Evolutionary conservation across 2,797 vertebrate species (phyloP).

Genomic region (Menidia menidia): DNA sequence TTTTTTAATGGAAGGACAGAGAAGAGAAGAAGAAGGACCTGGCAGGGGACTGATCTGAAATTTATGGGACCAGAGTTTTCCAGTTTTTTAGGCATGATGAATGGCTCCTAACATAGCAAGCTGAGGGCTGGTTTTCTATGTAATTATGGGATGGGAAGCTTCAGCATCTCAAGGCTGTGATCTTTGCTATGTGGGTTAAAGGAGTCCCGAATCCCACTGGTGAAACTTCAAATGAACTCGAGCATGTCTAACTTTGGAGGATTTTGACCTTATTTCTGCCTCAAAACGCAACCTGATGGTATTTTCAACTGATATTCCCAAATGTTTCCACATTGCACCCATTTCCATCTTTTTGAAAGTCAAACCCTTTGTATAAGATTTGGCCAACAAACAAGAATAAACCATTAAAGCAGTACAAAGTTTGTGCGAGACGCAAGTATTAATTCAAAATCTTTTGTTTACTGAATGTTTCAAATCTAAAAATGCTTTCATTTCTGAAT

Average conservation of each 20-base stretch:
- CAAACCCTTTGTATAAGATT: not conserved
- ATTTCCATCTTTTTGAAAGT: not conserved
- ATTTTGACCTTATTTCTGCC: conserved; percentile 14
- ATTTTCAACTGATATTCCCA: not conserved
- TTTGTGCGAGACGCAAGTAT: too few relatives aligned
- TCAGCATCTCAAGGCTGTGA: conserved; percentile 42
- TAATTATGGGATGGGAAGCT: conserved; percentile 54
- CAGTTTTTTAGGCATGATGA: conserved; percentile 31
- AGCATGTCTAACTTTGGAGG: conserved; percentile 3
- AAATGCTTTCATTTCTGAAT: too few relatives aligned
- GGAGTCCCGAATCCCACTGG: conserved; percentile 15
- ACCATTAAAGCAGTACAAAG: not conserved
- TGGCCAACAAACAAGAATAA: not conserved
- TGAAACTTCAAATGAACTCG: not conserved
- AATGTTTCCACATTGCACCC: not conserved
- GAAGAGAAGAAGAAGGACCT: conserved; percentile 13
- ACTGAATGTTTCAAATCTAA: too few relatives aligned
- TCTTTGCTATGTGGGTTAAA: conserved; percentile 31
- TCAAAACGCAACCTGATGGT: not conserved
- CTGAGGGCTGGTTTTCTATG: conserved; percentile 42
- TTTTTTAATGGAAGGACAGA: conserved; percentile 39
- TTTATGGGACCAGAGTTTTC: conserved; percentile 47
- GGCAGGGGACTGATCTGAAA: conserved; percentile 40
- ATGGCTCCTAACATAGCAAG: conserved; percentile 57
- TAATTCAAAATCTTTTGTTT: too few relatives aligned